phyloP scores from a whole-genome alignment of 2,797 vertebrate species.

The Gastrophryne carolinensis region DNA sequence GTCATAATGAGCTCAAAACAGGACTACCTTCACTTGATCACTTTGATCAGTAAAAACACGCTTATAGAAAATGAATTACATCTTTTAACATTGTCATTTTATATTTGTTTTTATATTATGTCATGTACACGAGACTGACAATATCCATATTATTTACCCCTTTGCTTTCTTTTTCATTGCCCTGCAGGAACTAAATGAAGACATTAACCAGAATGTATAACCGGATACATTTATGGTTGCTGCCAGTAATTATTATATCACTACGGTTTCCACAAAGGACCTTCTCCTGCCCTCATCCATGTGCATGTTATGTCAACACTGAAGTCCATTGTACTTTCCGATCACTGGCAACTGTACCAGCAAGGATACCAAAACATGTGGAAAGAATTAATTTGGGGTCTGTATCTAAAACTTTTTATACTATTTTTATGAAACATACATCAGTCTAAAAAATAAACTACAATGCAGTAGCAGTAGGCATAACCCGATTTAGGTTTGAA shows the following conservation, averaged over 20 bases:
- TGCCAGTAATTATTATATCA: slow-evolving; percentile 69
- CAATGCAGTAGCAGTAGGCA: no score
- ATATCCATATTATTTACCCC: neutral
- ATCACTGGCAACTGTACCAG: slow-evolving; percentile 77
- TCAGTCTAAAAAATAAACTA: no score
- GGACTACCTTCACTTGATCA: no score
- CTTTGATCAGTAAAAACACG: no score
- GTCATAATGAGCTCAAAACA: no score
- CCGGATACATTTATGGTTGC: slow-evolving; percentile 55
- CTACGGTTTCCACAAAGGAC: slow-evolving; percentile 40
- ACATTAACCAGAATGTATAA: slow-evolving; percentile 52
- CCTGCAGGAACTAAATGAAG: slow-evolving; percentile 52
- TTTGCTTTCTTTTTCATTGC: neutral
- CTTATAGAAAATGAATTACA: no score
- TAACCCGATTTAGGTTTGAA: no score
- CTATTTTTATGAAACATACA: neutral
- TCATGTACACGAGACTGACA: no score
- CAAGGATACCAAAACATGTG: slow-evolving; percentile 70
- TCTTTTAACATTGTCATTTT: no score
- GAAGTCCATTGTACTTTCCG: slow-evolving; percentile 96
- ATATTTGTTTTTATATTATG: no score
- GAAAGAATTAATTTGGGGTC: slow-evolving; percentile 92
- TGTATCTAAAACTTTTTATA: slow-evolving; percentile 54
- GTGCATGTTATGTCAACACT: slow-evolving; percentile 82
- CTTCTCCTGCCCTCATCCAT: slow-evolving; percentile 77